Evolutionary conservation across 2,113 vertebrate species (phyloP), one percentile per base, ranked within the genome.

Genomic region (Meleagris gallopavo): DNA sequence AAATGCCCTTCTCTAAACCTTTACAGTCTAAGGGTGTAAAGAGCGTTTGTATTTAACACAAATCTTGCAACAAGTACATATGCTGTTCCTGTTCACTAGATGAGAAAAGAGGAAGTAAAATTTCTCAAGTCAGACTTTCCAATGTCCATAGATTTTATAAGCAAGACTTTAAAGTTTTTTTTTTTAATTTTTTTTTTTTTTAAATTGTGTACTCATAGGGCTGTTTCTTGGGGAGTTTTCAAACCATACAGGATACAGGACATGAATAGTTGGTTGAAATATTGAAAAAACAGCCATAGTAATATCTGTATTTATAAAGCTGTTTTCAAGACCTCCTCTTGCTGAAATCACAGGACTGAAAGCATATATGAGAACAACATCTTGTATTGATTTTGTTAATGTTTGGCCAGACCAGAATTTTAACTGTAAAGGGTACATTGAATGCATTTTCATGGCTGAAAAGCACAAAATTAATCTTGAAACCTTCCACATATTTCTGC

Each of bases 81-180:
- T 16, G 36, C 36, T 50, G 29, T 34, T 34, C 41, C 41, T 71
- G 30, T 86, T 87, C 64, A 79, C 73, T 19, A 3, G 41, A n/a
- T 1, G 13, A 41, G 46, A 89, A 95, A 97, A 96, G 69, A 91
- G 93, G 96, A 97, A 97, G 93, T 91, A 89, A 78, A 40, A 22
- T 66, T 32, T 81, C 64, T 83, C 62, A 88, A 55, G 79, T 95
- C 87, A 72, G 89, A 38, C 9, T 62, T 83, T 45, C 38, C 1
- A 5, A n/a, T 81, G 43, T 50, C 75, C 40, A 66, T 71, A 72
- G 80, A 80, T 62, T 82, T 58, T 20, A 27, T 25, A 41, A 14
- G 58, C 58, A 77, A n/a, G 14, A 54, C 13, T 52, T 15, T 24
- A 24, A 48, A 22, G n/a, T 22, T 27, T 29, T 16, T 54, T 15